Base-by-base conservation (phyloP, 2,888 invertebrate species). In the Cinara cedri region DNA sequence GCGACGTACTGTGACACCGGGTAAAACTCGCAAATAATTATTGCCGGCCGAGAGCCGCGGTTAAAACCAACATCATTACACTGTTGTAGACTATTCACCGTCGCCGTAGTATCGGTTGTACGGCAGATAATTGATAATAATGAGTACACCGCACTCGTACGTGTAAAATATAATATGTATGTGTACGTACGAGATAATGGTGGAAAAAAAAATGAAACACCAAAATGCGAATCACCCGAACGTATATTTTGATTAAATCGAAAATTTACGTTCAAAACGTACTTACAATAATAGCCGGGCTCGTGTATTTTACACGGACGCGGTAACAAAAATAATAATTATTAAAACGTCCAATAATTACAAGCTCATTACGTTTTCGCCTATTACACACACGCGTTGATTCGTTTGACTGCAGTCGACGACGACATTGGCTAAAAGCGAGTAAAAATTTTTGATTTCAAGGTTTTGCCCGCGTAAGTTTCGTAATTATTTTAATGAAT, bases 401-500 rank as follows among this genome's bases (percentile, higher is more conserved):
- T 10, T 66, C 3, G 1, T 60, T 60, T 60, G 46, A 60, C n/a
- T n/a, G n/a, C 14, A 26, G 62, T 14, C 1, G 19, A 34, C 19
- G 19, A 34, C 19, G 34, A 62, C 72, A 49, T 72, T 62, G 60
- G 13, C 1, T 49, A 14, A 4, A 34, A 3, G 34, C 19, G 49
- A 10, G 26, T 62, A 49, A 72, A 62, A 62, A 62, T 19, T 4
- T 51, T 72, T 16, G 26, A 72, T 34, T 4, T 51, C 72, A 72
- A 72, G 72, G 72, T 51, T 72, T 49, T 9, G n/a, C 46, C 9
- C 6, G 34, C 34, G 6, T 34, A 16, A 9, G 49, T 72, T 16
- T 57, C 1, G 0, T 34, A 14, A 34, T 72, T 34, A 72, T 72
- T 44, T 55, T 57, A 72, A 46, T 57, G 55, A 54, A 24, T 42